Percentiles rank a stretch among this genome's conserved stretches.
These are phyloP conservation scores for Laothoe populi DNA, from an alignment of 2,888 invertebrate species.

Conservation along the genomic window DNA sequence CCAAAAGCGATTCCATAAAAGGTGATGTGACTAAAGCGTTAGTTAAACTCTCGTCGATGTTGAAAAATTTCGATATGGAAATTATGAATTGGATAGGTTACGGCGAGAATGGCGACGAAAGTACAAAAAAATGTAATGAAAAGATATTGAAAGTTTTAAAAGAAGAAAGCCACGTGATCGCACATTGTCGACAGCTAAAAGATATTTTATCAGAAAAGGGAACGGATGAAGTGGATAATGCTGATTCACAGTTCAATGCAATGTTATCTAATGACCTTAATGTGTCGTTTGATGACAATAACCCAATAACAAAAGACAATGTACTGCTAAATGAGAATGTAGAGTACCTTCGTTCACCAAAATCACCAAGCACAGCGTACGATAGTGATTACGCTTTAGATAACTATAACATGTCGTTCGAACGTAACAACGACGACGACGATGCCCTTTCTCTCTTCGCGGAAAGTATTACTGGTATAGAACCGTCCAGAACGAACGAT, in stretches of 20 bases:
- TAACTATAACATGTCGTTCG: constrained; percentile 27
- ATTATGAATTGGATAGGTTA: constrained; percentile 56
- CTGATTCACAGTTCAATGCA: not conserved
- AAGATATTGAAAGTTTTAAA: constrained; percentile 50
- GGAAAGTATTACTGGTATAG: constrained; percentile 70
- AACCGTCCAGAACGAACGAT: constrained; percentile 47
- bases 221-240: not conserved
- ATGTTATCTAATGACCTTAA: not conserved
- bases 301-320: constrained; percentile 18
- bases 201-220: not conserved
- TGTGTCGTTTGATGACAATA: not conserved
- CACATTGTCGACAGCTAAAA: constrained; percentile 47
- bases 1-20: constrained; percentile 29
- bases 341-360: constrained; percentile 11
- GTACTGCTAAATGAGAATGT: constrained; percentile 9
- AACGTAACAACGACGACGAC: constrained; percentile 59
- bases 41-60: constrained; percentile 43
- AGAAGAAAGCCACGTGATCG: constrained; percentile 51
- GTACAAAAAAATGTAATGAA: constrained; percentile 40
- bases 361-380: constrained; percentile 20
- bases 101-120: constrained; percentile 39
- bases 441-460: constrained; percentile 72
- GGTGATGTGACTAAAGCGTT: constrained; percentile 37
- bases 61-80: constrained; percentile 55
- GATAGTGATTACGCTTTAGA: constrained; percentile 29